Evolutionary conservation across 2,797 vertebrate genomes (phyloP), one percentile per base, ranked within the genome.

Genomic region (Paedocypris micromegethes): DNA sequence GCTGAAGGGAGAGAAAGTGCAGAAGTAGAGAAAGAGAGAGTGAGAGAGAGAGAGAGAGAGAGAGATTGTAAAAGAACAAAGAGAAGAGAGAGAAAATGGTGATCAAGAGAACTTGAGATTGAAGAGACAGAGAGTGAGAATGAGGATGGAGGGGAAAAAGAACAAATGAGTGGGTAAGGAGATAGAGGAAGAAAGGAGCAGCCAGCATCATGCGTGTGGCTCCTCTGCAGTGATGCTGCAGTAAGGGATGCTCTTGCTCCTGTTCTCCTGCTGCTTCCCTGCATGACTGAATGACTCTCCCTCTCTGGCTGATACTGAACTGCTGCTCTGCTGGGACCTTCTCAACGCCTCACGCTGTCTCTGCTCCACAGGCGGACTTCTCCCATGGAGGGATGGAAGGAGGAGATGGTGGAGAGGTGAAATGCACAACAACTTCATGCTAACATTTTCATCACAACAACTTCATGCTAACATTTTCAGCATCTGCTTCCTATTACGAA

Each of bases 391-490:
- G 87, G 52, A 87, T 86, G 88, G 87, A 91, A 78, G 88, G 88
- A 6, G 88, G 87, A 41, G 86, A 90, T 66, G 88, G 89, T 78
- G 89, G 89, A 82, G 85, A 90, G 87, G 90, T 90, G 71, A 84
- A 81, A 9, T 23, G 23, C 23, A 23, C 23, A 23, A 23, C 23
- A 23, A 23, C 23, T 23, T 23, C 23, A 23, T n/a, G 23, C 23
- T 1, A 23, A 23, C 1, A 23, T 23, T 23, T 23, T 23, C 23
- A 23, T 23, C 23, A 23, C 23, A 23, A 23, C 23, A 23, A 23
- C 23, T 23, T 23, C 23, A 23, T n/a, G 23, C 23, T 1, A 23
- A 23, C 1, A 23, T 23, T 23, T 23, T 23, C 23, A 23, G 23
- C 23, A 23, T 23, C 23, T 23, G 23, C 23, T 23, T 23, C 23